A percentile compares a stretch with the other conserved stretches of the same genome.
Evolutionary conservation across 2,113 vertebrate genomes (phyloP).

Genomic region (Chauna torquata): DNA sequence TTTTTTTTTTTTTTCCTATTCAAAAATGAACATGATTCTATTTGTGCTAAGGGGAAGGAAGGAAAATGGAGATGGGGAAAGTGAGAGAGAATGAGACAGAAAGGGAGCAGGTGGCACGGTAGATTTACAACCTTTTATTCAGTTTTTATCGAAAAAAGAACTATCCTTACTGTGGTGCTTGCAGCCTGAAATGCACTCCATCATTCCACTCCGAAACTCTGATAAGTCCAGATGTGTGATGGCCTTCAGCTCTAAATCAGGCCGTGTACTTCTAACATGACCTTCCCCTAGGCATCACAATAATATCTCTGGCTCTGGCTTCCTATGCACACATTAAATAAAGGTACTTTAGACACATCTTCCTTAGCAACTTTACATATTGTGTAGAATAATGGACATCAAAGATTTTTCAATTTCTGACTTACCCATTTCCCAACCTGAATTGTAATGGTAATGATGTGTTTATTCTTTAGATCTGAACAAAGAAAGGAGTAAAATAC

Average conservation of each 20-base stretch:
- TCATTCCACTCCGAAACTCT: constrained; percentile 29
- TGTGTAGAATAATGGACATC: neutral
- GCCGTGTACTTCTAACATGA: constrained; percentile 10
- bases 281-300: constrained; percentile 30
- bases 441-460: neutral
- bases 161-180: constrained; percentile 25
- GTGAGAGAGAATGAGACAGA: neutral
- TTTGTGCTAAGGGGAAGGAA: neutral
- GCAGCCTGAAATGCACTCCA: constrained; percentile 7
- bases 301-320: neutral
- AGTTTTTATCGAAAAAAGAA: neutral
- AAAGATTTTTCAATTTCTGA: neutral
- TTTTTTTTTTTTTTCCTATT: neutral
- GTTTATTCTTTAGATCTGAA: constrained; percentile 28
- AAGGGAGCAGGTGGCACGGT: neutral
- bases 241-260: constrained; percentile 37
- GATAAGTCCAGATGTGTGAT: constrained; percentile 47
- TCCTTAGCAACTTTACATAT: neutral
- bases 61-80: neutral
- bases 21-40: neutral
- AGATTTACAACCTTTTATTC: constrained; percentile 48
- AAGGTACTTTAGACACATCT: neutral
- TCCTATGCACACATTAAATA: neutral
- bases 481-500: neutral
- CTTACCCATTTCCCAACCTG: neutral